Percentiles rank a stretch among this genome's conserved stretches.
These are phyloP conservation scores for Dendroctonus valens DNA, from an alignment of 1,140 invertebrate genomes.

Conservation along the genomic window DNA sequence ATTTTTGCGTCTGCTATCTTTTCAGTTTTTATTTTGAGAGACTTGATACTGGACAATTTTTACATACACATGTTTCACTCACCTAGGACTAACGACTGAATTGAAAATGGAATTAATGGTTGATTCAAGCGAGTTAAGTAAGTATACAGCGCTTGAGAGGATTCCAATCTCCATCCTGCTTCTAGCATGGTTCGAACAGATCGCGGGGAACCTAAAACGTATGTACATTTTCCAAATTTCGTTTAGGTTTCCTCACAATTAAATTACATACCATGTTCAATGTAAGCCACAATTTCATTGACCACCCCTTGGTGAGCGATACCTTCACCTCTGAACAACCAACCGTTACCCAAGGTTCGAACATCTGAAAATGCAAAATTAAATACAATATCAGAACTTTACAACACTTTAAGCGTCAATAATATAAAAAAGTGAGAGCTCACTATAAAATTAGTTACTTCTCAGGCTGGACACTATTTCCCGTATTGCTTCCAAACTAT, in stretches of 20 bases:
- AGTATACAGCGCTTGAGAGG: constrained; percentile 50
- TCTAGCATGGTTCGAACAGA: constrained; percentile 37
- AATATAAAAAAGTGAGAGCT: constrained; percentile 12
- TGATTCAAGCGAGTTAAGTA: constrained; percentile 50
- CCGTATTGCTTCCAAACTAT: constrained; percentile 28
- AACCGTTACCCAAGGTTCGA: constrained; percentile 28
- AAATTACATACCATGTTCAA: constrained; percentile 26
- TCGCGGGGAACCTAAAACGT: constrained; percentile 19
- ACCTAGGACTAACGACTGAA: constrained; percentile 53
- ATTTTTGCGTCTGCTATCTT: too few species aligned
- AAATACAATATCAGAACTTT: not conserved
- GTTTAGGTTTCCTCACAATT: not conserved
- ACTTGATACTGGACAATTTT: too few species aligned
- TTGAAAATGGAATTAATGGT: constrained; percentile 50
- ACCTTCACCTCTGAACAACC: constrained; percentile 35
- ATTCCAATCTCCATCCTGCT: constrained; percentile 39
- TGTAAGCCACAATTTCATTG: constrained; percentile 31
- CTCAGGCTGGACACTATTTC: constrained; percentile 32
- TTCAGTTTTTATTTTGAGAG: too few species aligned
- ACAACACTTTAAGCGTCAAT: constrained; percentile 1
- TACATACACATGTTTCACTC: constrained; percentile 10
- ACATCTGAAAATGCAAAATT: constrained; percentile 25
- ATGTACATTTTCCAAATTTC: not conserved
- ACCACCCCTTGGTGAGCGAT: constrained; percentile 32
- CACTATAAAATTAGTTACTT: constrained; percentile 39